Evolutionary conservation across 2,888 invertebrate species (phyloP).

Genomic region (Quadroppia sp.): DNA sequence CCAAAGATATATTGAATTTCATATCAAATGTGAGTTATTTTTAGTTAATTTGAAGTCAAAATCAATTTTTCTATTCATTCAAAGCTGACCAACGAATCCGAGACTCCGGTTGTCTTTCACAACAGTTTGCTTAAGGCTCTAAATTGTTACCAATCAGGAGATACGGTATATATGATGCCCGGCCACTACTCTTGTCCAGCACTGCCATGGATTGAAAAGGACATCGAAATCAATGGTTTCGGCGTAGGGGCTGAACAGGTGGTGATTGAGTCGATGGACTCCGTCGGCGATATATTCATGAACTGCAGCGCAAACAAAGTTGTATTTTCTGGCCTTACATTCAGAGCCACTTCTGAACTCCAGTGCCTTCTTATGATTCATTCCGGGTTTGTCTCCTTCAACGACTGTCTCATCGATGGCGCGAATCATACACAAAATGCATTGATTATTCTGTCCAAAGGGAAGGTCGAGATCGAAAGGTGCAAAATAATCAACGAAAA

Average conservation of each 20-base stretch:
- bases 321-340: conserved; percentile 43
- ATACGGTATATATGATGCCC: conserved; percentile 47
- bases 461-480: conserved; percentile 27
- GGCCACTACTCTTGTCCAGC: conserved; percentile 46
- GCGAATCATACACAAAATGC: background rate
- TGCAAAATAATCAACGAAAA: conserved; percentile 18
- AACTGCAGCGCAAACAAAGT: conserved; percentile 43
- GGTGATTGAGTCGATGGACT: conserved; percentile 43
- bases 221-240: conserved; percentile 47
- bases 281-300: conserved; percentile 46
- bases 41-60: background rate
- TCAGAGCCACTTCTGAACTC: conserved; percentile 42
- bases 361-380: conserved; percentile 46
- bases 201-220: conserved; percentile 47
- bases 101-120: conserved; percentile 43
- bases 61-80: background rate
- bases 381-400: conserved; percentile 43
- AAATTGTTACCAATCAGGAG: conserved; percentile 45
- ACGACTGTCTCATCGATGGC: conserved; percentile 44
- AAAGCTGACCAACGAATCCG: background rate
- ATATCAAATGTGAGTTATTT: background rate
- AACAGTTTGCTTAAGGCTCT: conserved; percentile 45
- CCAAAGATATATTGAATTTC: background rate
- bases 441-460: conserved; percentile 29
- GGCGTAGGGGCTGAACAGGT: conserved; percentile 40